Evolutionary conservation across 1,140 invertebrate species (phyloP).

Genomic region (Caenorhabditis inopinata): DNA sequence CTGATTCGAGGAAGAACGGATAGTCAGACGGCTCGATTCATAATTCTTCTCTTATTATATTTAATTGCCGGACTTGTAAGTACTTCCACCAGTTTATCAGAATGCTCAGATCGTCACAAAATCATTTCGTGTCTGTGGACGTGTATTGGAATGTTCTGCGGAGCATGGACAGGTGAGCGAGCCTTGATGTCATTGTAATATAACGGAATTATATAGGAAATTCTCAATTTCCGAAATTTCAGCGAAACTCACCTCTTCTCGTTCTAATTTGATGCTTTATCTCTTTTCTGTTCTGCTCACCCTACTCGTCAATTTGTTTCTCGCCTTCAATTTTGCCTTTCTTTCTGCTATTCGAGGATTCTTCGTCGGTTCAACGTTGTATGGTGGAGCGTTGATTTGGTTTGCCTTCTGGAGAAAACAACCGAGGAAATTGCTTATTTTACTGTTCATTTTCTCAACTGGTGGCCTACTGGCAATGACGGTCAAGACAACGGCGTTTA

Average conservation of each 20-base stretch:
- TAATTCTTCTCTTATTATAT: not conserved
- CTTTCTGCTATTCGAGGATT: not conserved
- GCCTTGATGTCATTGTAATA: too few species aligned
- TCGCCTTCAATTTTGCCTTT: not conserved
- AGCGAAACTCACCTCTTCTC: not conserved
- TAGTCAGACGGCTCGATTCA: slow-evolving; percentile 10
- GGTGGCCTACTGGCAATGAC: slow-evolving; percentile 1
- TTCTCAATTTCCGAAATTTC: not conserved
- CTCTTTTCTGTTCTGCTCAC: not conserved
- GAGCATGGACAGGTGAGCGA: not conserved
- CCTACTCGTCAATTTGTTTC: not conserved
- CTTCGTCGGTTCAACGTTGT: not conserved
- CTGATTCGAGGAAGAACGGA: slow-evolving; percentile 7
- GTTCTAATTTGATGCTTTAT: slow-evolving; percentile 5
- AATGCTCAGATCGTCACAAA: not conserved
- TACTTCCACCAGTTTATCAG: not conserved
- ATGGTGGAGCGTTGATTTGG: not conserved
- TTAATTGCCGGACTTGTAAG: not conserved
- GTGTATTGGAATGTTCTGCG: slow-evolving; percentile 13
- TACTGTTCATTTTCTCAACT: not conserved
- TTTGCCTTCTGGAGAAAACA: slow-evolving; percentile 24
- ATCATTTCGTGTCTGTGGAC: slow-evolving; percentile 6
- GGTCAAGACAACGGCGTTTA: not conserved
- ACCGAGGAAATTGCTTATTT: not conserved
- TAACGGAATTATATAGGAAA: not conserved